Base-by-base conservation (phyloP, 1,140 invertebrate genomes). In the Pollicipes pollicipes region DNA sequence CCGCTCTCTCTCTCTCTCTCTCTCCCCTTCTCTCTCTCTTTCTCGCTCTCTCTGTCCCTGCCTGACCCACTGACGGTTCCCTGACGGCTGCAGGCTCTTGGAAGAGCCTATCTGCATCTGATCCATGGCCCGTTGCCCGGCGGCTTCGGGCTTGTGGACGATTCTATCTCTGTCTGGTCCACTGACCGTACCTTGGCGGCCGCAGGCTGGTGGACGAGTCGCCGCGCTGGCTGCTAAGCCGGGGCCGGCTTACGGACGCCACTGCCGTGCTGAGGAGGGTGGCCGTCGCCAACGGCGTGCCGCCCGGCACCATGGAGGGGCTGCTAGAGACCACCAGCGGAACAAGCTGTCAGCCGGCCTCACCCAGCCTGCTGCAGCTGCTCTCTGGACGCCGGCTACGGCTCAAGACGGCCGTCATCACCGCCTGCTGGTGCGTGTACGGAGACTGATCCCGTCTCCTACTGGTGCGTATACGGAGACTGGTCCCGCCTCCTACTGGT, bases 201-300 rank as follows among this genome's bases (percentile, higher is more conserved):
- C n/a, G 17, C 70, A 70, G 70, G 8, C 3, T 70, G 27, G 35
- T 70, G 70, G 70, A 70, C 63, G 70, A 70, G 70, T 70, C 70
- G 8, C 70, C 70, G 1, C 70, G 70, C 17, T 70, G 70, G 70
- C 63, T 70, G 37, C 45, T 70, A 58, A 21, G n/a, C 37, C 37
- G 30, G 17, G 70, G 70, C 3, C 58, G 58, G 8, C 63, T 70
- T 0, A 28, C 67, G 27, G 70, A 66, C 32, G 70, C 70, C 21
- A 16, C 67, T 32, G 29, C 17, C 21, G 63, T 58, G 6, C 21
- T 70, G 31, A 6, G 28, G 24, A 66, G 58, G 32, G 70, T 68
- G 1, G 70, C 58, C 35, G 29, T 27, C 3, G 31, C 68, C 70
- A 70, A 70, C 70, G 68, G 63, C 27, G 16, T 35, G 16, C n/a